Base-by-base conservation (phyloP, 2,888 invertebrate genomes). In the Malacosoma neustria region DNA sequence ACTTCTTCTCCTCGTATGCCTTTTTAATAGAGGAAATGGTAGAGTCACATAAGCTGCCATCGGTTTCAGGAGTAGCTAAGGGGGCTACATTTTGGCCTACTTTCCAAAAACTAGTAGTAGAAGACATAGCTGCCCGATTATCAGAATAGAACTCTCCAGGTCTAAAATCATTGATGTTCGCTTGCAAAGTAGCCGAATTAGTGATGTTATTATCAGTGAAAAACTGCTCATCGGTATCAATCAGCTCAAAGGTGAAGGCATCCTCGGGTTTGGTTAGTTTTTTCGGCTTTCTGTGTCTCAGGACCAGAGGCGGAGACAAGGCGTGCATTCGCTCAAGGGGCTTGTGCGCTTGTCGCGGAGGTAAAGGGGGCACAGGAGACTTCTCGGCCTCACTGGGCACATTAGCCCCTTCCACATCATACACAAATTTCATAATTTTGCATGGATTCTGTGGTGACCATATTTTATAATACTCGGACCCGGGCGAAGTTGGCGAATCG, bases 171-270 rank as follows among this genome's bases (percentile, higher is more conserved):
- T 76, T 77, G 32, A 82, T 58, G 32, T 73, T 72, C 14, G 70
- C 71, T 44, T 81, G 80, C 32, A 84, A 58, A 13, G 57, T 67
- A 14, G 79, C 72, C 14, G 81, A 82, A 48, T 79, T 81, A n/a
- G 73, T 71, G 41, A 84, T 84, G 45, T 82, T 80, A 49, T 82
- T 85, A 46, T 86, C 86, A 1, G 84, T 82, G 52, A 82, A 82
- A 54, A 81, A 85, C 45, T 87, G 87, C 61, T 94, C 95, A 60
- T 95, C 95, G 7, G 92, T 93, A 57, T 95, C 95, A 42, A 95
- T 91, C 40, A 95, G 89, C 69, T 95, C 95, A 66, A 94, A 95
- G 48, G 91, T 91, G 63, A 95, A 95, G 33, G 92, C 90, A 65
- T 94, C 94, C 65, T 94, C 93, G 31, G 90, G 90, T 45, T 87